Evolutionary conservation across 2,888 invertebrate genomes (phyloP).

Genomic region (Mechanitis mazaeus): DNA sequence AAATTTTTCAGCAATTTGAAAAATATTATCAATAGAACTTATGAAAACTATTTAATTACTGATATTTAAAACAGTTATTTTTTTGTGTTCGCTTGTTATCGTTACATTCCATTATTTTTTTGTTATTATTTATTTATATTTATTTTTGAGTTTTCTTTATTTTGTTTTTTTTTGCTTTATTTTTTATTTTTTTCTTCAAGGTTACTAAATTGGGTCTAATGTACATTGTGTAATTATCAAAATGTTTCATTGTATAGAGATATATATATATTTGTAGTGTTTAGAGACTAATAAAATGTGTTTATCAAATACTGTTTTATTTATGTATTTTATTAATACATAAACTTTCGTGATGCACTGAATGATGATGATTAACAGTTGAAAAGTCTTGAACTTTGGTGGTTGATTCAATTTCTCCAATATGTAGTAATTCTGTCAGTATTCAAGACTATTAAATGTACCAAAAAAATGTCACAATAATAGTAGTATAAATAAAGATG

Average conservation of each 20-base stretch:
- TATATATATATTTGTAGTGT: constrained; percentile 64
- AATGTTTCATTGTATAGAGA: constrained; percentile 65
- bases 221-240: constrained; percentile 37
- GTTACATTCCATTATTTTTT: constrained; percentile 16
- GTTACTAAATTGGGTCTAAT: constrained; percentile 28
- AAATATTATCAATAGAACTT: no score
- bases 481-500: no score
- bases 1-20: no score
- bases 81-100: background rate
- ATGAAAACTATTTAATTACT: background rate
- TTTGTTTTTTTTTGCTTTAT: constrained; percentile 5
- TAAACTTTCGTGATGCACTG: background rate
- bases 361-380: background rate
- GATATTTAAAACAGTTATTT: background rate
- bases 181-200: constrained; percentile 25
- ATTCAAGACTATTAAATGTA: no score
- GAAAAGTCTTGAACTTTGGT: no score
- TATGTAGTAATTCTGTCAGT: no score
- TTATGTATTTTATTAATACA: background rate
- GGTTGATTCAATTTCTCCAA: no score
- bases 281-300: constrained; percentile 63
- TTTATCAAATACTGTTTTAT: constrained; percentile 37
- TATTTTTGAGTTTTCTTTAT: background rate
- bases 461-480: no score
- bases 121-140: constrained; percentile 8